Conservation (phyloP, 2,888 invertebrate species). For the Antitype chi region DNA sequence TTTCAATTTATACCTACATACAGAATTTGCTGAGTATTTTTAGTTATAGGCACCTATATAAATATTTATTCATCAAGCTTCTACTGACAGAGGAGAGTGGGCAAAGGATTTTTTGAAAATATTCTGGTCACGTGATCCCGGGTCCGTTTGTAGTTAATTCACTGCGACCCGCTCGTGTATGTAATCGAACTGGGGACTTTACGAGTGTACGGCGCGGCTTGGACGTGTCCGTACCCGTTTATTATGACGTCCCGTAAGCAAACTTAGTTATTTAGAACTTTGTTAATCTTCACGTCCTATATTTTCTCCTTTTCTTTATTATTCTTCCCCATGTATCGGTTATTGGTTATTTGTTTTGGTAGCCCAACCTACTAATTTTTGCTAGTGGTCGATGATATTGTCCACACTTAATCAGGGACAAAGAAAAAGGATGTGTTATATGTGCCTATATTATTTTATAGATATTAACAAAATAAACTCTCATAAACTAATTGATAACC, state of each 20-base stretch:
- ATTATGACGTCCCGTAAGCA: conserved; percentile 73
- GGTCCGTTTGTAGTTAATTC: conserved; percentile 82
- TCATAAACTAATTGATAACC: neutral
- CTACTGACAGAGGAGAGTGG: conserved; percentile 66
- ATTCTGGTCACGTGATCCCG: conserved; percentile 79
- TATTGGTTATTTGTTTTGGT: conserved; percentile 61
- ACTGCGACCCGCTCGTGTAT: conserved; percentile 78
- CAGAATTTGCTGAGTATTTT: conserved; percentile 13
- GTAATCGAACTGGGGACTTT: conserved; percentile 82
- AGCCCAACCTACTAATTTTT: conserved; percentile 15
- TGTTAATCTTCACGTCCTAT: conserved; percentile 69
- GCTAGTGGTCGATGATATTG: conserved; percentile 20
- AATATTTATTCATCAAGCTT: conserved; percentile 71
- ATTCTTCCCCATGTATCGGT: conserved; percentile 53
- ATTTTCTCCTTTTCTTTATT: conserved; percentile 67
- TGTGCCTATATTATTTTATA: neutral
- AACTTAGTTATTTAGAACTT: conserved; percentile 74
- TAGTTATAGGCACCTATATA: conserved; percentile 20
- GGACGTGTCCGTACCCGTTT: conserved; percentile 75
- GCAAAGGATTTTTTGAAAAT: conserved; percentile 74
- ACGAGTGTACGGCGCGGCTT: conserved; percentile 77
- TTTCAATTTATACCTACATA: conserved; percentile 14
- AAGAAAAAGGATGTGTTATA: neutral
- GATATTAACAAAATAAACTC: neutral
- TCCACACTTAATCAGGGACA: neutral